Base-by-base conservation (phyloP, 1,140 invertebrate species). In the Asobara japonica region DNA sequence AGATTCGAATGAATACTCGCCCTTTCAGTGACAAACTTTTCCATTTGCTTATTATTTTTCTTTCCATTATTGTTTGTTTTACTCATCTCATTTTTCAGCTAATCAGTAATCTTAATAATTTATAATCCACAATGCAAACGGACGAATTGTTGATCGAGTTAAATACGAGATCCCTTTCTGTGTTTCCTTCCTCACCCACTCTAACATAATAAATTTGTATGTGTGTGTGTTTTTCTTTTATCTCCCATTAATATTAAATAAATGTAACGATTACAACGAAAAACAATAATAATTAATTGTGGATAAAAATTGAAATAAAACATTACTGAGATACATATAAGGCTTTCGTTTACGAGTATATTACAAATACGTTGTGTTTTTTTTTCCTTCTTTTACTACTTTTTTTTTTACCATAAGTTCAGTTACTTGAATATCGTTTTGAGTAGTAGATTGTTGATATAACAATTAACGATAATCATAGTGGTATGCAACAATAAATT, bases 381-480 rank as follows among this genome's bases (percentile, higher is more conserved):
- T n/a, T n/a, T n/a, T n/a, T n/a, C n/a, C n/a, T n/a, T n/a, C n/a
- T n/a, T n/a, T n/a, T n/a, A n/a, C n/a, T n/a, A n/a, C n/a, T n/a
- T 20, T 45, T 27, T 66, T 33, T 65, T 56, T 56, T 6, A 56
- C 8, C 51, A 25, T 56, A 10, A 56, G 25, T 56, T 56, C 51
- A 56, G 22, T 45, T 31, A 68, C 18, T 68, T 67, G 67, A 72
- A 72, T 72, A 69, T 73, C 71, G 65, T 38, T 67, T 67, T 31
- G 65, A 73, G 71, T 69, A 60, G 16, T 69, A 29, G 18, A 31
- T 61, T 36, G 65, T 51, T 48, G 31, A 73, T 51, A 65, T 64
- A 62, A 71, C 33, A 64, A 68, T 62, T 69, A 69, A 73, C 66
- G 36, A 73, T 61, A 67, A 61, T 48, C 36, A 73, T 68, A 64